phyloP scores from a whole-genome alignment of 2,888 invertebrate species.

The Sarcophaga caerulescens region DNA sequence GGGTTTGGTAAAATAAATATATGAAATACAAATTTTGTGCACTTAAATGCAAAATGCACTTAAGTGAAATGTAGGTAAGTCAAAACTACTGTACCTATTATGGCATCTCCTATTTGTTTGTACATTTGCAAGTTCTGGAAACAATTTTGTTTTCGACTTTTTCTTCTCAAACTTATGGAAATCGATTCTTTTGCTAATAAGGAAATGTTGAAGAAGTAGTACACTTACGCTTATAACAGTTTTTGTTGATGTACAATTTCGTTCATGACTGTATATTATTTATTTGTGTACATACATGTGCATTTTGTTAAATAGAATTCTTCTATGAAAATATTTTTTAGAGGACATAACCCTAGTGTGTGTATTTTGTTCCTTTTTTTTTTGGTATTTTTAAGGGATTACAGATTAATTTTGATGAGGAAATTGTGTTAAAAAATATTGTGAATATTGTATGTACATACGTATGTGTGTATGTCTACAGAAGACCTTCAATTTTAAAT shows the following conservation, averaged over 20 bases:
- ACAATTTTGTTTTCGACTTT: too few relatives aligned
- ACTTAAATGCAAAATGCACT: too few relatives aligned
- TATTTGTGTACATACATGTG: neutral
- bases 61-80: too few relatives aligned
- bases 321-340: constrained; percentile 34
- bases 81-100: too few relatives aligned
- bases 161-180: too few relatives aligned
- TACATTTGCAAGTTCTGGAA: too few relatives aligned
- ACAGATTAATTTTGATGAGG: constrained; percentile 2
- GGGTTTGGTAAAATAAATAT: too few relatives aligned
- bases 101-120: too few relatives aligned
- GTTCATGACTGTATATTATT: constrained; percentile 1
- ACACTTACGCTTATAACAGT: too few relatives aligned
- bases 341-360: constrained; percentile 35
- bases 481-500: constrained; percentile 10
- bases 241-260: neutral
- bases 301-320: neutral
- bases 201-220: too few relatives aligned
- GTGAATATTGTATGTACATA: neutral
- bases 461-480: neutral
- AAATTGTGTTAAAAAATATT: constrained; percentile 31
- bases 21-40: too few relatives aligned
- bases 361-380: constrained; percentile 13
- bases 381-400: constrained; percentile 31
- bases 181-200: too few relatives aligned